Evolutionary conservation across 2,113 vertebrate genomes (phyloP).

Genomic region (Microcebus jonahi): DNA sequence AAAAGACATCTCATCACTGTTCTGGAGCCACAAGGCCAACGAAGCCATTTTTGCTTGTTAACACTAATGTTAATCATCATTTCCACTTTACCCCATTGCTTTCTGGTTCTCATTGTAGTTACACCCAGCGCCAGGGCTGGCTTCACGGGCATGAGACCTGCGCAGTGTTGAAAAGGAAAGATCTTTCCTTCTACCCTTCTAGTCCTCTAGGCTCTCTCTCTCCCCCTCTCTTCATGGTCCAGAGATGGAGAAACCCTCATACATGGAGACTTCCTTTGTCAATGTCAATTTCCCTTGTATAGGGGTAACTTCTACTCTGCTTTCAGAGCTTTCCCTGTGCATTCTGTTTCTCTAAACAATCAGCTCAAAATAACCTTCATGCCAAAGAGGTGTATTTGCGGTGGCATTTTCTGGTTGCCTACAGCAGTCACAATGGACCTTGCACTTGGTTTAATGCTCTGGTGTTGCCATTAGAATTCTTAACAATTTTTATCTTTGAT

Average conservation of each 20-base stretch:
- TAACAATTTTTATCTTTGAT: not conserved
- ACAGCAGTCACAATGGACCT: not conserved
- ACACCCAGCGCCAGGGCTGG: rapidly evolving
- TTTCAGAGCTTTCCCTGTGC: not conserved
- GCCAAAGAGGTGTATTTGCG: not conserved
- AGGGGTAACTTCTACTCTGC: not conserved
- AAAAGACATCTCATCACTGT: too few species aligned
- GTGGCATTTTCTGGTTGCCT: not conserved
- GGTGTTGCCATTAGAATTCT: not conserved
- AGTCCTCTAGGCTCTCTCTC: too few species aligned
- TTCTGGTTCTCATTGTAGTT: too few species aligned
- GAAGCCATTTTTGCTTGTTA: too few species aligned
- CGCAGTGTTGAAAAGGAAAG: rapidly evolving
- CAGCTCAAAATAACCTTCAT: not conserved
- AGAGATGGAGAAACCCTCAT: not conserved
- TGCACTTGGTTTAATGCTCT: not conserved
- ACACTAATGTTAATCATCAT: rapidly evolving
- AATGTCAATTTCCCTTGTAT: not conserved
- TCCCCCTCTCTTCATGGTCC: not conserved
- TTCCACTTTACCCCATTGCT: not conserved
- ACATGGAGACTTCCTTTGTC: not conserved
- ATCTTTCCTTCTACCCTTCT: not conserved
- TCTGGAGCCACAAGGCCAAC: not conserved
- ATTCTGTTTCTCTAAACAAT: not conserved
- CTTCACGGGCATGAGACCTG: rapidly evolving